Evolutionary conservation across 2,113 vertebrate species (phyloP).

Genomic region (Lophius piscatorius): DNA sequence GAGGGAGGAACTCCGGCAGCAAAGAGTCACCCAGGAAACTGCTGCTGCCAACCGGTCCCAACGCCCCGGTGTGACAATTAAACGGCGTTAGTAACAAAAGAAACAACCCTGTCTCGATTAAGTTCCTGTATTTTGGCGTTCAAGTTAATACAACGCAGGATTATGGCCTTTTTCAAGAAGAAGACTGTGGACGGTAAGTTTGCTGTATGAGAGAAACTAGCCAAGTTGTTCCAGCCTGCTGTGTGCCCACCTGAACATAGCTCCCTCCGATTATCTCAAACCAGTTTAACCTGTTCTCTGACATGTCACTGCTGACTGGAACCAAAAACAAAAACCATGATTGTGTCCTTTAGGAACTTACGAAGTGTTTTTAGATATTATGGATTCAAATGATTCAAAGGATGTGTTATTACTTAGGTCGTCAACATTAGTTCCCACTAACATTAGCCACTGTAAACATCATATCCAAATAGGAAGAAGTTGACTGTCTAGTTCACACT

Average conservation of each 20-base stretch:
- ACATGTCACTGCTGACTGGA: neutral
- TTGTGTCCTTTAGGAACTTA: neutral
- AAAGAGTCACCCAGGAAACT: slow-evolving; percentile 72
- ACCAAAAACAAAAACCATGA: too few species aligned
- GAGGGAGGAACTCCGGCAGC: slow-evolving; percentile 60
- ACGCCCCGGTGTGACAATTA: slow-evolving; percentile 14
- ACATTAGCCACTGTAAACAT: too few species aligned
- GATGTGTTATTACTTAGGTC: neutral
- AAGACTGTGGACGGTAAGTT: slow-evolving; percentile 96
- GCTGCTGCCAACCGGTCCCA: slow-evolving; percentile 26
- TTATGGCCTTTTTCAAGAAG: slow-evolving; percentile 96
- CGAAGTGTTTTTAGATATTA: too few species aligned
- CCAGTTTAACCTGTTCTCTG: slow-evolving; percentile 64
- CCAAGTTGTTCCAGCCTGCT: slow-evolving; percentile 65
- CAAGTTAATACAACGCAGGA: slow-evolving; percentile 52
- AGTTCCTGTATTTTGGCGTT: slow-evolving; percentile 2
- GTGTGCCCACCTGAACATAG: slow-evolving; percentile 10
- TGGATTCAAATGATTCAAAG: too few species aligned
- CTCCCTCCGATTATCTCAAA: neutral
- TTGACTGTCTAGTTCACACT: too few species aligned
- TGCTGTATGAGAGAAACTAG: slow-evolving; percentile 48
- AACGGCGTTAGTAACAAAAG: slow-evolving; percentile 11
- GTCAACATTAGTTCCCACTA: neutral
- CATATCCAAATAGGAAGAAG: too few species aligned
- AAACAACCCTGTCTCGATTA: neutral